Evolutionary conservation across 2,797 vertebrate species (phyloP).

Genomic region (Peromyscus eremicus): DNA sequence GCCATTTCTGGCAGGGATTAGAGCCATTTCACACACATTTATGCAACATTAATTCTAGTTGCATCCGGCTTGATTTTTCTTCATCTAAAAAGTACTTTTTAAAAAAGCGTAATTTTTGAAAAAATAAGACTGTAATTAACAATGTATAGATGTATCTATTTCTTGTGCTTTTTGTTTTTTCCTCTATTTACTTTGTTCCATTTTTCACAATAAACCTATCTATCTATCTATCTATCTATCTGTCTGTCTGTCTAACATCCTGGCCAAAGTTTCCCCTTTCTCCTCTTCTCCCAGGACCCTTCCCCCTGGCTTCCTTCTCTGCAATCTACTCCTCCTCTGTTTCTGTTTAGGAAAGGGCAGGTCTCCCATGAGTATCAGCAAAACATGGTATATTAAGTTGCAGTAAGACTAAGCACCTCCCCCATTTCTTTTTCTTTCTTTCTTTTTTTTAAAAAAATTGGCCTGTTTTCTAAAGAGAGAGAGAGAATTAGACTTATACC

Average conservation of each 20-base stretch:
- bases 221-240: background rate
- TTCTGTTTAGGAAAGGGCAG: background rate
- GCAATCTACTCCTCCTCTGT: background rate
- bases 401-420: background rate
- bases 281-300: background rate
- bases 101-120: slow-evolving; percentile 74
- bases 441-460: too few species aligned
- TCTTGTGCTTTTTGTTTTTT: background rate
- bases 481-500: slow-evolving; percentile 76
- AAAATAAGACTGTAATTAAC: background rate
- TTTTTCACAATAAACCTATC: background rate
- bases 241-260: background rate
- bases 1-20: slow-evolving; percentile 89
- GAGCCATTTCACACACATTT: slow-evolving; percentile 86
- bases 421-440: background rate
- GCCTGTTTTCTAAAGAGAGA: background rate
- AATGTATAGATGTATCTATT: background rate
- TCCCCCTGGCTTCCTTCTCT: background rate
- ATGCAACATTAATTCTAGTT: slow-evolving; percentile 85
- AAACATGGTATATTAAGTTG: background rate
- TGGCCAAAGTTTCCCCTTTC: background rate
- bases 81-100: slow-evolving; percentile 76
- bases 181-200: background rate
- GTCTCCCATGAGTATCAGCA: background rate
- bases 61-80: slow-evolving; percentile 79